These are phyloP conservation scores for Otolemur crassicaudatus DNA, from an alignment of 2,797 vertebrate species.

Conservation along the genomic window DNA sequence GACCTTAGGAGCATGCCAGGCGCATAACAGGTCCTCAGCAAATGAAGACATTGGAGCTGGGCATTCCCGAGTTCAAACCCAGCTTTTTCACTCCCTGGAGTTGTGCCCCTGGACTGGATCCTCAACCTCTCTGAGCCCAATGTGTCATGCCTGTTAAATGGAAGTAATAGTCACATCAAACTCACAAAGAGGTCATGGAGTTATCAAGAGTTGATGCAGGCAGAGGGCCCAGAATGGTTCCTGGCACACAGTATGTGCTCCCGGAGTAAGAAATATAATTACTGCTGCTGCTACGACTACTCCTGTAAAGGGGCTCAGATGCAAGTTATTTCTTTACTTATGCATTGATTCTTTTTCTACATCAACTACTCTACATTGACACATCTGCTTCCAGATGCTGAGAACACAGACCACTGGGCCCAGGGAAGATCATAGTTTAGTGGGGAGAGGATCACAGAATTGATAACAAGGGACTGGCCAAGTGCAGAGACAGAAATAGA, in stretches of 20 bases:
- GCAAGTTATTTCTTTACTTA: neutral
- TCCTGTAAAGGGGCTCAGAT: neutral
- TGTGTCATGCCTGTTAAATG: neutral
- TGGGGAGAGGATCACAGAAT: neutral
- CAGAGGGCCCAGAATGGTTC: neutral
- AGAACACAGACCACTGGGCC: neutral
- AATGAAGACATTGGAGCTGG: neutral
- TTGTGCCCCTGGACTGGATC: neutral
- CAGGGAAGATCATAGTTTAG: neutral
- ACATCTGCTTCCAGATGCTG: neutral
- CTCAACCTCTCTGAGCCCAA: neutral
- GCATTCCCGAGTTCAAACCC: neutral
- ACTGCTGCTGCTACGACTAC: neutral
- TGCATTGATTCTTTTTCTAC: neutral
- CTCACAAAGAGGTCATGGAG: neutral
- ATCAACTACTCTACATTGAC: no score
- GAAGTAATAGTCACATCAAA: neutral
- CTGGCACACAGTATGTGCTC: accelerated
- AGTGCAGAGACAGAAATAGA: neutral
- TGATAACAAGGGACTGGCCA: neutral
- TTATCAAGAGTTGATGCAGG: neutral
- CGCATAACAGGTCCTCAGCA: neutral
- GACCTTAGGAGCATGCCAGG: neutral
- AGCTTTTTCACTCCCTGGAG: neutral
- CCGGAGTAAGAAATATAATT: neutral